Base-by-base conservation (phyloP, 2,113 vertebrate genomes). In the Lepisosteus oculatus region DNA sequence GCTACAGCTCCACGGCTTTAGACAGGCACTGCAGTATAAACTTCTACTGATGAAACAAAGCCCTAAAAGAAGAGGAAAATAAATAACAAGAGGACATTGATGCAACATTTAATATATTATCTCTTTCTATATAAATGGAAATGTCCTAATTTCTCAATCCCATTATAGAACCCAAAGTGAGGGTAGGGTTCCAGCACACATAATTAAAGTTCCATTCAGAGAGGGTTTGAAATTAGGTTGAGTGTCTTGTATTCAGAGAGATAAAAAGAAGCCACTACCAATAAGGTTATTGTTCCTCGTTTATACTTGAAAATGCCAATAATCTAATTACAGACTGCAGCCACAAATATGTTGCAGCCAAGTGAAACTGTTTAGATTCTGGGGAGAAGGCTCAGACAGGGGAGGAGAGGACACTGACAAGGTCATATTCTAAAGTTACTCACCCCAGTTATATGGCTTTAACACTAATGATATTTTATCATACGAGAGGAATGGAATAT, bases 181-280 rank as follows among this genome's bases (percentile, higher is more conserved):
- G 77, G 64, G 59, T 0, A 1, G 51, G 43, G 4, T 29, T 68
- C 42, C 56, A 3, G 43, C 64, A 55, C 12, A 41, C 45, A 67
- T 65, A 15, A 70, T 55, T 42, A 63, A 59, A 70, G 76, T 59
- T 56, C 14, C 42, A 67, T 74, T 71, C 56, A 72, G 14, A 43
- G 55, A 43, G 11, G 54, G 47, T 67, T 75, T 71, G 45, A 73
- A 70, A 72, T 75, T 65, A 77, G 70, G 51, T 69, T 63, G 12
- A 56, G 65, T 65, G 67, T 47, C 68, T 41, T 64, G 67, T 70
- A 79, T 77, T 78, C 65, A 67, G 68, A 29, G 66, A n/a, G 59
- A 79, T 77, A 80, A 81, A 83, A 43, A 68, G 77, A 73, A 65
- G 47, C 70, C 45, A 56, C 65, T 78, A 86, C 85, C 82, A 87